Evolutionary conservation across 1,140 invertebrate species (phyloP), one percentile per base, ranked within the genome.

Genomic region (Trichoplusia ni): DNA sequence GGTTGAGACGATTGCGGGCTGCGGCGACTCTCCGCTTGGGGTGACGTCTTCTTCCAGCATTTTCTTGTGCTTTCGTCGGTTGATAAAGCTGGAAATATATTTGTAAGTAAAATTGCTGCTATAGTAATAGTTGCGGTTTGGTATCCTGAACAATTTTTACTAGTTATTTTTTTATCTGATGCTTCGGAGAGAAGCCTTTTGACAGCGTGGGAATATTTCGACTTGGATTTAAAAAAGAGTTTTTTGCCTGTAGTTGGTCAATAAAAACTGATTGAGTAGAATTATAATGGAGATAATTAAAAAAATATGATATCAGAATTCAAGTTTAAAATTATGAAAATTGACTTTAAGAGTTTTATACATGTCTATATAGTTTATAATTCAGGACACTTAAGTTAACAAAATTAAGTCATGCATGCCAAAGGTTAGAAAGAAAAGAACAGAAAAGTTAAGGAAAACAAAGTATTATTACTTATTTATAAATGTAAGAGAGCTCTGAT

Each of bases 1-100:
- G 82, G 82, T 65, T 72, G 79, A 25, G 78, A 84, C 19, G 75
- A 77, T 64, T 71, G 68, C 53, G 79, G 83, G 67, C 73, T 86
- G 71, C 61, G 65, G 19, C 67, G 67, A 11, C 47, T 75, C 75
- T 51, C 74, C 66, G 67, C 75, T 66, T 64, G 75, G 73, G 29
- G 71, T 75, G 69, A 69, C 54, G 53, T 76, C 69, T 51, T 78
- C 79, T 67, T 81, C 76, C 40, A 74, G 42, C 61, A 82, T 78
- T 65, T 86, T 81, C 68, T 82, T 79, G 64, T 79, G 77, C 46
- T 77, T 65, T 67, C 71, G 71, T 79, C 82, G 60, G 67, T 79
- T 77, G 75, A 61, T 67, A 71, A 81, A 68, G 69, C 86, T 89
- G 78, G 0, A 61, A 67, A 33, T 38, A 27, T 3, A 27, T 21